These are phyloP conservation scores for Zaprionus nigranus DNA, from an alignment of 1,140 invertebrate species.

Conservation along the genomic window DNA sequence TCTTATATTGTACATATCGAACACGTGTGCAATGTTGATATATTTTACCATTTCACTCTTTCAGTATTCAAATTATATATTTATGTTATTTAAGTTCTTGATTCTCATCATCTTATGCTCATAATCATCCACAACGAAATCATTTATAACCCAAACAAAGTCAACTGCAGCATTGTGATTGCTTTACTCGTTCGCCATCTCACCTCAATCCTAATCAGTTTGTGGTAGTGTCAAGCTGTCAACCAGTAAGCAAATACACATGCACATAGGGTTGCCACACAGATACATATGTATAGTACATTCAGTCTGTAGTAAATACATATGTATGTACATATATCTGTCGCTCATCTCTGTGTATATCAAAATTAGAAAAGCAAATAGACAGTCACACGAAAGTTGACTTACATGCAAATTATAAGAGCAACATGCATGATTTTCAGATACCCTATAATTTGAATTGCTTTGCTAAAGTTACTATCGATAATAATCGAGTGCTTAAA, in stretches of 20 bases:
- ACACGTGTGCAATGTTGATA: too few relatives aligned
- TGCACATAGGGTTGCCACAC: slow-evolving; percentile 7
- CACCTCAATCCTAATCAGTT: slow-evolving; percentile 67
- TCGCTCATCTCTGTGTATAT: neutral
- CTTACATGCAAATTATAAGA: neutral
- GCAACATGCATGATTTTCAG: neutral
- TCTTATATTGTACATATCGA: too few relatives aligned
- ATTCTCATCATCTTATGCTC: slow-evolving; percentile 3
- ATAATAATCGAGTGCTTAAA: too few relatives aligned
- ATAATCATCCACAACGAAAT: slow-evolving; percentile 29
- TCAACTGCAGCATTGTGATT: slow-evolving; percentile 19
- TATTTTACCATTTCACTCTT: too few relatives aligned
- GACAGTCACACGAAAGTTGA: neutral
- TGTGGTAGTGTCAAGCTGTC: slow-evolving; percentile 41
- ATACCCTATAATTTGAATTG: neutral
- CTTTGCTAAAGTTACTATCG: too few relatives aligned
- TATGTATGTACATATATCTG: neutral
- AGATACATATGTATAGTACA: neutral
- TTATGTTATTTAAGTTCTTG: neutral
- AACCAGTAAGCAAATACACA: slow-evolving; percentile 41
- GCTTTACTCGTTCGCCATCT: neutral
- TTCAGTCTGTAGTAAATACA: neutral
- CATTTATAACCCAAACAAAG: slow-evolving; percentile 32
- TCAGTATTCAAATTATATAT: neutral
- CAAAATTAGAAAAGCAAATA: slow-evolving; percentile 17